Conservation (phyloP, 2,888 invertebrate genomes). For the Andrena hattorfiana region DNA sequence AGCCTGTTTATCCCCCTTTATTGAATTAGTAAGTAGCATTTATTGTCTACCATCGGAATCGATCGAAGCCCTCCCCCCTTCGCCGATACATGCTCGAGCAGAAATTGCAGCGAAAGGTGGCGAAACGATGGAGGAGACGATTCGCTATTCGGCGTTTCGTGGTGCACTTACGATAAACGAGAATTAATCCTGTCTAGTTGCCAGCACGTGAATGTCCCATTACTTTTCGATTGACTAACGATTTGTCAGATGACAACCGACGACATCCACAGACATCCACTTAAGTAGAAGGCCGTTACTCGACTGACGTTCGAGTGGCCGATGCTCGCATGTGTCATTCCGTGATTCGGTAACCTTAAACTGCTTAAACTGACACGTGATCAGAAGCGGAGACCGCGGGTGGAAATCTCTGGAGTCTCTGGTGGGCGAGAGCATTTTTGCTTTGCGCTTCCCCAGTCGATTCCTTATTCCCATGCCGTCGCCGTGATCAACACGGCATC, state of each 20-base stretch:
- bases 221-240: slow-evolving; percentile 31
- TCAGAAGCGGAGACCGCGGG: slow-evolving; percentile 82
- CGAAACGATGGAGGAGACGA: background rate
- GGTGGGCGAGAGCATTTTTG: background rate
- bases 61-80: background rate
- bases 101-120: background rate
- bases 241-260: slow-evolving; percentile 33
- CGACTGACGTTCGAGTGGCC: slow-evolving; percentile 44
- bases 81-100: background rate
- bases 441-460: no score
- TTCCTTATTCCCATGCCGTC: background rate
- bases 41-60: background rate
- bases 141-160: background rate
- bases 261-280: slow-evolving; percentile 28
- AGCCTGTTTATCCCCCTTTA: background rate
- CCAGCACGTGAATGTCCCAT: slow-evolving; percentile 38
- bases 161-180: slow-evolving; percentile 31
- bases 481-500: slow-evolving; percentile 5
- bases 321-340: slow-evolving; percentile 68
- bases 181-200: slow-evolving; percentile 16
- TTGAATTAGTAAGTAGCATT: background rate
- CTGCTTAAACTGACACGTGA: slow-evolving; percentile 48
- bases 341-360: slow-evolving; percentile 64
- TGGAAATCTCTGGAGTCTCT: slow-evolving; percentile 9
- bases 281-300: slow-evolving; percentile 47